Conservation (phyloP, 2,888 invertebrate genomes). For the Drymonia ruficornis region DNA sequence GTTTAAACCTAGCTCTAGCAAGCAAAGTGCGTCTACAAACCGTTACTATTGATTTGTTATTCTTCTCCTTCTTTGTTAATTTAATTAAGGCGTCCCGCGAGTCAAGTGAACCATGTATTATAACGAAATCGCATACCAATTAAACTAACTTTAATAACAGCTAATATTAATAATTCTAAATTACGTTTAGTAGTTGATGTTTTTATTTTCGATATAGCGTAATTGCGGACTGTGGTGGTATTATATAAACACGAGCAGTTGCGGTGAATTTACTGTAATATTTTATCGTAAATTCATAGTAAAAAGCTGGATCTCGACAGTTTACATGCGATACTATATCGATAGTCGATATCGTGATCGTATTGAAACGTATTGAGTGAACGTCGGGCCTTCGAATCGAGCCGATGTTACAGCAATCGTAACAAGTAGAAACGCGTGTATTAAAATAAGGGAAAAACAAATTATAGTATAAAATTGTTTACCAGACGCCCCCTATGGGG, state of each 20-base stretch:
- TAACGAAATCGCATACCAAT: slow-evolving; percentile 49
- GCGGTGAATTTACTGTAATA: slow-evolving; percentile 6
- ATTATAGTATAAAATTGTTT: slow-evolving; percentile 83
- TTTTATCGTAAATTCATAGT: slow-evolving; percentile 8
- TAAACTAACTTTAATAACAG: slow-evolving; percentile 40
- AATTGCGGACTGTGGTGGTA: slow-evolving; percentile 43
- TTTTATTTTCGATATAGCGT: slow-evolving; percentile 64
- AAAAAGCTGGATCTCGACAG: slow-evolving; percentile 10
- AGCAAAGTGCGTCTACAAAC: slow-evolving; percentile 23
- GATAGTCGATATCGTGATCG: neutral
- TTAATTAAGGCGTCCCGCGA: slow-evolving; percentile 60
- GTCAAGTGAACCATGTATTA: slow-evolving; percentile 57
- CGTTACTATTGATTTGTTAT: slow-evolving; percentile 23
- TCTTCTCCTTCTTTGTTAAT: slow-evolving; percentile 25
- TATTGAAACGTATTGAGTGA: slow-evolving; percentile 2
- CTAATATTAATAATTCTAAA: slow-evolving; percentile 64
- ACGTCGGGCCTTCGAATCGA: slow-evolving; percentile 57
- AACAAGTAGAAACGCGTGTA: slow-evolving; percentile 68
- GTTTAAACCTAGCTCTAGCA: slow-evolving; percentile 30
- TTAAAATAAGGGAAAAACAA: slow-evolving; percentile 75
- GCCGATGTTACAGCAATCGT: slow-evolving; percentile 55
- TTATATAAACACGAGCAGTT: slow-evolving; percentile 12
- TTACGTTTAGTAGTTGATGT: slow-evolving; percentile 77
- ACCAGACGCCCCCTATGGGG: slow-evolving; percentile 71
- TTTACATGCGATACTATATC: neutral